Base-by-base conservation (phyloP, 2,797 vertebrate genomes). In the Oophaga sylvatica region DNA sequence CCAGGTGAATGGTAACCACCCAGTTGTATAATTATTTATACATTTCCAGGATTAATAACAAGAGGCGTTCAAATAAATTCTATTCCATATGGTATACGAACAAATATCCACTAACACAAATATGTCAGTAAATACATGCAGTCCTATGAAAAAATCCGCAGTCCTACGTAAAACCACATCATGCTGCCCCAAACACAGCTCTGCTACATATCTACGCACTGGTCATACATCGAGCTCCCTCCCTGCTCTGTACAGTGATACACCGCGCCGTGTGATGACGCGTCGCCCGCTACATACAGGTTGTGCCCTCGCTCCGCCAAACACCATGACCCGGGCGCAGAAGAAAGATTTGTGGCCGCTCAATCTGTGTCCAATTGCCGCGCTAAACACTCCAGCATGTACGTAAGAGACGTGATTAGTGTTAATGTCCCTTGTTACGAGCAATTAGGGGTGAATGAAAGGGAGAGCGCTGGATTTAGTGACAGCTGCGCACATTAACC, bases 321-420 rank as follows among this genome's bases (percentile, higher is more conserved):
- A 35, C 65, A 82, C 22, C 22, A 22, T 29, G 65, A 56, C 48
- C 81, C 15, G 0, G 12, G 62, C 22, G 53, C 15, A 7, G 56
- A 22, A 15, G 17, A 29, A 13, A 73, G 53, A 59, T 29, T 83
- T 70, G 45, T 83, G 48, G 19, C 60, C 0, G 20, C 60, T 13
- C 81, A 80, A 60, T 79, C 80, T 87, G 81, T 75, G 59, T 76
- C 81, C 85, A 81, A 80, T 89, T 87, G 84, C 75, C 29, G 48
- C 79, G 5, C 41, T 87, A 89, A 87, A 84, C 60, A 73, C 70
- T 89, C 85, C 88, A 89, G n/a, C 68, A 84, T 89, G 85, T 80
- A 67, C 19, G 31, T 17, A 29, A 68, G 79, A 84, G 56, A 56
- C 45, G 60, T 65, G 48, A 89, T 89, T 87, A 89, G 82, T 26